These are phyloP conservation scores for Phoeniculus purpureus DNA, from an alignment of 2,797 vertebrate genomes.

Conservation along the genomic window DNA sequence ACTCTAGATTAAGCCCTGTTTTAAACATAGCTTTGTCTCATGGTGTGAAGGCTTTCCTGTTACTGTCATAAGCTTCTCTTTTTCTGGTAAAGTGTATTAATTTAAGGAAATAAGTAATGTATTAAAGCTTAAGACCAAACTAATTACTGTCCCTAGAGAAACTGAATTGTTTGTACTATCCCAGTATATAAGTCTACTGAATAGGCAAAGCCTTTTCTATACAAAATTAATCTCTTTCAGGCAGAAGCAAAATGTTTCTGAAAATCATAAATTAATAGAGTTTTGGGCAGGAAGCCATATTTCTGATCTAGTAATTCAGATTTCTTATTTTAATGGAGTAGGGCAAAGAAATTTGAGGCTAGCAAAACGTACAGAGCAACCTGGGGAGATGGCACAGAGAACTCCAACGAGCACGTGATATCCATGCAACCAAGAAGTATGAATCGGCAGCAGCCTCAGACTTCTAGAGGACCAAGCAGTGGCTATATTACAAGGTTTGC, in stretches of 20 bases:
- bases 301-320: neutral
- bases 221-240: neutral
- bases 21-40: neutral
- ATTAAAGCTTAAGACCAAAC: neutral
- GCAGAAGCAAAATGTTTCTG: neutral
- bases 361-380: conserved; percentile 88
- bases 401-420: conserved; percentile 76
- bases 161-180: neutral
- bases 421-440: conserved; percentile 85
- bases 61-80: neutral
- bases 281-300: neutral
- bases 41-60: neutral
- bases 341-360: conserved; percentile 89
- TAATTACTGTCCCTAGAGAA: neutral
- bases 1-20: neutral
- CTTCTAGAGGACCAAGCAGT: conserved; percentile 75
- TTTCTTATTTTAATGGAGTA: conserved; percentile 44
- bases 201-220: neutral
- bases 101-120: neutral
- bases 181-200: neutral
- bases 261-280: neutral
- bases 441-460: conserved; percentile 74
- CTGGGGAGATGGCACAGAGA: conserved; percentile 83
- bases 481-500: conserved; percentile 90
- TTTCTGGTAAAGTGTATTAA: neutral